Evolutionary conservation across 37 sponge, comb jelly and placozoan genomes (phyloP).

Genomic region (Diacarnus erythraeanus): DNA sequence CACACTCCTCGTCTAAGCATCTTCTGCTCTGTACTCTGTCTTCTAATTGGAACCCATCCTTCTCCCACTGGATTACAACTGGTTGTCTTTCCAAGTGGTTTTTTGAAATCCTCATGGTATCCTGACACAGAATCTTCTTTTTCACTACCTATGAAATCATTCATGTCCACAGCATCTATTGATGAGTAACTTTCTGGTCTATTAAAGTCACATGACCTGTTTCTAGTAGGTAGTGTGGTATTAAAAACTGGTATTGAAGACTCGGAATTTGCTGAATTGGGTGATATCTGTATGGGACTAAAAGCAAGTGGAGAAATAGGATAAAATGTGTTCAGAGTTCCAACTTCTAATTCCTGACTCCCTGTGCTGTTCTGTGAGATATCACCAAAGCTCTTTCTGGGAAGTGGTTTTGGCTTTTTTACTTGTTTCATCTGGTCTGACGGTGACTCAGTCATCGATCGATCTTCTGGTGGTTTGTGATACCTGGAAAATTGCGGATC

Average conservation of each 20-base stretch:
- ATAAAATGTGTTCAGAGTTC: neutral
- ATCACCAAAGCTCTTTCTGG: neutral
- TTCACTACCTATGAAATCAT: neutral
- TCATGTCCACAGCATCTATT: neutral
- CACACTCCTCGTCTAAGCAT: conserved; percentile 31
- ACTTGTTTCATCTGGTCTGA: neutral
- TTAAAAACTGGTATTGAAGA: neutral
- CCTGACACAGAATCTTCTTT: neutral
- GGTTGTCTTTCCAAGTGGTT: conserved; percentile 7
- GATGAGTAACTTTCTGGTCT: neutral
- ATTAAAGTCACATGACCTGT: neutral
- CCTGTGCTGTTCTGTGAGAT: neutral
- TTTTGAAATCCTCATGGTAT: neutral
- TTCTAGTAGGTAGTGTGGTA: neutral
- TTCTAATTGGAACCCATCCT: neutral
- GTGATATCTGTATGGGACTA: neutral
- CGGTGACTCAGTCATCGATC: neutral
- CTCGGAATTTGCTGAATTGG: neutral
- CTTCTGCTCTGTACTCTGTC: conserved; percentile 30
- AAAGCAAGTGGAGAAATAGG: neutral
- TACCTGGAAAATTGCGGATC: conserved; percentile 6
- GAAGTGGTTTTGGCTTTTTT: conserved; percentile 19
- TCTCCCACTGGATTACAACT: conserved; percentile 13
- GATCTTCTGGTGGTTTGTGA: neutral
- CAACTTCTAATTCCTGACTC: neutral